Conservation (phyloP, 2,797 vertebrate species). For the Vultur gryphus region DNA sequence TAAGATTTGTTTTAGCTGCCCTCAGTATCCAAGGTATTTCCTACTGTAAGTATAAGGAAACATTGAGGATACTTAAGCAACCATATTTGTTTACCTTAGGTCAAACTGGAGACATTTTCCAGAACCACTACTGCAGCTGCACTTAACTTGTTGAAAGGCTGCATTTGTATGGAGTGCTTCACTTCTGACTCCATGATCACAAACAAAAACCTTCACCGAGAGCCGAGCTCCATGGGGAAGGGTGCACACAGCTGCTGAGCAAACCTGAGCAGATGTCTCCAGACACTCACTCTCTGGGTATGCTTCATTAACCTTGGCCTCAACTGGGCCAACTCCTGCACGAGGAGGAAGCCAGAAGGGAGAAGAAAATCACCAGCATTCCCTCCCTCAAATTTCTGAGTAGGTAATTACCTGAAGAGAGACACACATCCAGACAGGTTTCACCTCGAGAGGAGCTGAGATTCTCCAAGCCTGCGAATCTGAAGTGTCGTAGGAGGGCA, state of each 20-base stretch:
- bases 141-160: neutral
- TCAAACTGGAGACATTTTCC: conserved; percentile 42
- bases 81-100: conserved; percentile 53
- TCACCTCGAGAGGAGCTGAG: neutral
- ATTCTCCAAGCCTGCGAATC: neutral
- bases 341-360: neutral
- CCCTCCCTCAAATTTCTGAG: neutral
- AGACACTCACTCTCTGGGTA: neutral
- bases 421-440: neutral
- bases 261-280: neutral
- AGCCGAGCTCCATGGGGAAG: neutral
- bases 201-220: neutral
- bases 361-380: neutral
- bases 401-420: neutral
- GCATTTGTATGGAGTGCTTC: neutral
- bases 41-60: conserved; percentile 60
- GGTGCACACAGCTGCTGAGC: neutral
- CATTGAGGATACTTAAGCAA: conserved; percentile 13
- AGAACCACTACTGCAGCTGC: conserved; percentile 37
- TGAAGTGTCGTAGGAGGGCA: neutral
- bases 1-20: conserved; percentile 24
- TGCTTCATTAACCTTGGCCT: neutral
- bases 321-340: neutral
- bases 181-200: neutral
- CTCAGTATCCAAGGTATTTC: conserved; percentile 58